Evolutionary conservation across 1,140 invertebrate species (phyloP).

Genomic region (Fragariocoptes setiger): DNA sequence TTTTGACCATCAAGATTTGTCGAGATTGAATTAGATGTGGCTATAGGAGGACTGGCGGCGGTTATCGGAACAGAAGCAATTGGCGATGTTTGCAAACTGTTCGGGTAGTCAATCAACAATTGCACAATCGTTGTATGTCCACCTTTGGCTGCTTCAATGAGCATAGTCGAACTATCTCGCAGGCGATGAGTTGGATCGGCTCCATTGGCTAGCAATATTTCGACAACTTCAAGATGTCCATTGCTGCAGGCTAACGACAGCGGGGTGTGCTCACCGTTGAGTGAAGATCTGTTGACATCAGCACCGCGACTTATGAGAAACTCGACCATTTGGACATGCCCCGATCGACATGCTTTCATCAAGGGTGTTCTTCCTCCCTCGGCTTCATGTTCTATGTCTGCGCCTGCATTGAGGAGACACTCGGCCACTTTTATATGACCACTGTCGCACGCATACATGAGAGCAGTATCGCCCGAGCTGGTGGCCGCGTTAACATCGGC

Average conservation of each 20-base stretch:
- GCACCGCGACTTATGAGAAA: constrained; percentile 73
- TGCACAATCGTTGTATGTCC: constrained; percentile 83
- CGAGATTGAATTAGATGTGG: too few relatives aligned
- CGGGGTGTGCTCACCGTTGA: constrained; percentile 91
- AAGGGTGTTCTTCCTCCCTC: constrained; percentile 73
- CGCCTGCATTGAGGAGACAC: constrained; percentile 49
- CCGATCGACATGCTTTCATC: constrained; percentile 94
- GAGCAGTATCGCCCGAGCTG: constrained; percentile 61
- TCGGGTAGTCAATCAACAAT: constrained; percentile 68
- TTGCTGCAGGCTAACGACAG: constrained; percentile 83
- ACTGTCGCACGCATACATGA: constrained; percentile 88
- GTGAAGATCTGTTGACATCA: constrained; percentile 40
- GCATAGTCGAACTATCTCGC: constrained; percentile 82
- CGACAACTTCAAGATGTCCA: constrained; percentile 66
- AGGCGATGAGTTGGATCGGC: constrained; percentile 83
- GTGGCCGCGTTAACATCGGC: constrained; percentile 78
- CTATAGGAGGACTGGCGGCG: too few relatives aligned
- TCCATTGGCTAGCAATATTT: constrained; percentile 51
- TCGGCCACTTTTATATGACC: constrained; percentile 74
- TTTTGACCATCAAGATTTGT: too few relatives aligned
- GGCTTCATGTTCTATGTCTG: constrained; percentile 72
- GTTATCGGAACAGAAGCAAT: constrained; percentile 2
- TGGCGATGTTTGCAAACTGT: constrained; percentile 24
- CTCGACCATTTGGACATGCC: constrained; percentile 90
- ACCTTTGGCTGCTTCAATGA: constrained; percentile 89